These are phyloP conservation scores for Pyrgilauda ruficollis DNA, from an alignment of 2,113 vertebrate species.

Conservation along the genomic window DNA sequence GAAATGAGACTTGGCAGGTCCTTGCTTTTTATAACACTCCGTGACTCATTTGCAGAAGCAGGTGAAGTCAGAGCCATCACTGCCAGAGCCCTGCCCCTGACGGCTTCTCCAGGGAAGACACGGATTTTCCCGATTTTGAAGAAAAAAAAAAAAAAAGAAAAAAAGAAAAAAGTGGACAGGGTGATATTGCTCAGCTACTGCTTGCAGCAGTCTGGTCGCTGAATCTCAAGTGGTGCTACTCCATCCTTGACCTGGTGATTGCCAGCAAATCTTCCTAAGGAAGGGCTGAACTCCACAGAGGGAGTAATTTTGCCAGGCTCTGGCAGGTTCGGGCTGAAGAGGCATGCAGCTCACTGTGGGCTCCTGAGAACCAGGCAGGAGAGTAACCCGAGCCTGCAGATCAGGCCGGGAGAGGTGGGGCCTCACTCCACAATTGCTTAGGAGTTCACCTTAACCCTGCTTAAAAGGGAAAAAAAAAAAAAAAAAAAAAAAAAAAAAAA, in stretches of 20 bases:
- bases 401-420: not conserved
- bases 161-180: not conserved
- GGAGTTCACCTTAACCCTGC: not conserved
- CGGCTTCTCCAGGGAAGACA: not conserved
- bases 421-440: not conserved
- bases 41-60: conserved; percentile 34
- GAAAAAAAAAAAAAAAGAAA: not conserved
- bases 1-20: conserved; percentile 19
- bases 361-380: not conserved
- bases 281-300: not conserved
- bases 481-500: no score
- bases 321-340: not conserved
- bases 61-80: conserved; percentile 24
- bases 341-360: accelerated
- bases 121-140: not conserved
- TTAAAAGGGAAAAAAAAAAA: not conserved
- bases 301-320: not conserved
- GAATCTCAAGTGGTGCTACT: not conserved
- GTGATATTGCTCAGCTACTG: not conserved
- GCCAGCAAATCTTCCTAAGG: not conserved
- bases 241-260: not conserved
- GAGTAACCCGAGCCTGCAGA: not conserved
- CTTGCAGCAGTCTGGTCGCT: not conserved
- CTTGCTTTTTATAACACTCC: conserved; percentile 1
- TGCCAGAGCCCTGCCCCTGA: not conserved